A percentile compares a stretch with the other conserved stretches of the same genome.
phyloP scores from a whole-genome alignment of 2,888 invertebrate species.

The Hetaerina titia region DNA sequence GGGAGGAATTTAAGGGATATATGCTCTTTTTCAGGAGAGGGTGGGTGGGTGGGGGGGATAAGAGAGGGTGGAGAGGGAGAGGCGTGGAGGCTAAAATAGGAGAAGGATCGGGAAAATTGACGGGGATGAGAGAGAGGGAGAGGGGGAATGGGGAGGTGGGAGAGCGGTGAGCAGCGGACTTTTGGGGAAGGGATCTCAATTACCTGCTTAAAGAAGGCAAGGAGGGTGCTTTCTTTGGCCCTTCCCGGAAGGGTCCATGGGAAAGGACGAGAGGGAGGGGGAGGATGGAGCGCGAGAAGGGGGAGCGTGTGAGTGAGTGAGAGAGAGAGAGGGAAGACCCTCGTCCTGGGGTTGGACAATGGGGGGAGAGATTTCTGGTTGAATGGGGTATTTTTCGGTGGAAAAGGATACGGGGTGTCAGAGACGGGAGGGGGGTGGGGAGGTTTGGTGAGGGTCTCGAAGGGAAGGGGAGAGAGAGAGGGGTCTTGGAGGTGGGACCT shows the following conservation, averaged over 20 bases:
- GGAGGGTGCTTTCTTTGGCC: neutral
- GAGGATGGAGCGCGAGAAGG: neutral
- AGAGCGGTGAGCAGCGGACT: neutral
- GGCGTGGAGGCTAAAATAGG: neutral
- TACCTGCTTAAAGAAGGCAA: neutral
- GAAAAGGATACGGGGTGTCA: neutral
- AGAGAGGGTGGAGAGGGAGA: neutral
- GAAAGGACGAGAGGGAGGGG: neutral
- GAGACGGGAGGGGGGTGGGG: neutral
- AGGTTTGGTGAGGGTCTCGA: neutral
- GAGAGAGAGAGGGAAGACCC: neutral
- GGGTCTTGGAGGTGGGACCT: neutral
- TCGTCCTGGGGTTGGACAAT: neutral
- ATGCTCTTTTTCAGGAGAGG: neutral
- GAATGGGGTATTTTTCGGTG: neutral
- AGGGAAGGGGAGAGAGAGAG: neutral
- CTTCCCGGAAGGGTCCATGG: neutral
- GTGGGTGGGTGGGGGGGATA: neutral
- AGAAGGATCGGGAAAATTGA: conserved; percentile 5
- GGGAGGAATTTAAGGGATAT: neutral
- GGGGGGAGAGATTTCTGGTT: neutral
- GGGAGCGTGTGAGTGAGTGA: neutral
- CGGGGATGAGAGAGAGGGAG: neutral
- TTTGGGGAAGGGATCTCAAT: neutral
- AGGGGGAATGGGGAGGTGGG: neutral